These are phyloP conservation scores for Deilephila elpenor DNA, from an alignment of 2,888 invertebrate genomes.

Conservation along the genomic window DNA sequence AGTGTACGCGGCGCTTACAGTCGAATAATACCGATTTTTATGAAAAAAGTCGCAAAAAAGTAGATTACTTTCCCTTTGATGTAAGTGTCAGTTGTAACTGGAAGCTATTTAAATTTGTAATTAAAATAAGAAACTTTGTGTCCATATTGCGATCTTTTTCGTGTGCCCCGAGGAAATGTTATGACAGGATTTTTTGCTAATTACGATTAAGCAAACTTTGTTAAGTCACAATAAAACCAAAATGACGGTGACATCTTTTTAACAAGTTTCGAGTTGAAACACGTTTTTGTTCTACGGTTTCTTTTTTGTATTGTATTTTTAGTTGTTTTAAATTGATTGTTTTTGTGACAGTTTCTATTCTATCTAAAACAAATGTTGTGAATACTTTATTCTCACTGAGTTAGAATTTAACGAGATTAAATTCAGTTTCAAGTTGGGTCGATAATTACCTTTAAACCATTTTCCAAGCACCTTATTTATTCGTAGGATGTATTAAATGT, in stretches of 20 bases:
- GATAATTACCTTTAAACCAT: too few relatives aligned
- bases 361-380: too few relatives aligned
- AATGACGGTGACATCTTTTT: slow-evolving; percentile 24
- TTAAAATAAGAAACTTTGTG: slow-evolving; percentile 53
- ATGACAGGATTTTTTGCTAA: slow-evolving; percentile 21
- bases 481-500: too few relatives aligned
- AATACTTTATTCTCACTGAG: too few relatives aligned
- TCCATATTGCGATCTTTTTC: slow-evolving; percentile 6
- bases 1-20: slow-evolving; percentile 44
- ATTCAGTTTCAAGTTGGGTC: too few relatives aligned
- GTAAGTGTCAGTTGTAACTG: slow-evolving; percentile 56
- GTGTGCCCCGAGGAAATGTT: slow-evolving; percentile 10
- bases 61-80: slow-evolving; percentile 65
- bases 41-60: slow-evolving; percentile 42
- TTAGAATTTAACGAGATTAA: too few relatives aligned
- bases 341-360: background rate
- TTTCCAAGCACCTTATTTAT: too few relatives aligned
- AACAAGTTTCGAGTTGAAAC: slow-evolving; percentile 19
- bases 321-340: background rate
- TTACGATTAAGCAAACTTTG: slow-evolving; percentile 18
- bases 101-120: slow-evolving; percentile 60
- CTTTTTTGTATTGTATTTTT: background rate
- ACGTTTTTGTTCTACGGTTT: background rate
- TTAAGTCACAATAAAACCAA: slow-evolving; percentile 12
- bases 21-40: slow-evolving; percentile 20